Conservation (phyloP, 2,888 invertebrate genomes). For the Hipparchia semele region DNA sequence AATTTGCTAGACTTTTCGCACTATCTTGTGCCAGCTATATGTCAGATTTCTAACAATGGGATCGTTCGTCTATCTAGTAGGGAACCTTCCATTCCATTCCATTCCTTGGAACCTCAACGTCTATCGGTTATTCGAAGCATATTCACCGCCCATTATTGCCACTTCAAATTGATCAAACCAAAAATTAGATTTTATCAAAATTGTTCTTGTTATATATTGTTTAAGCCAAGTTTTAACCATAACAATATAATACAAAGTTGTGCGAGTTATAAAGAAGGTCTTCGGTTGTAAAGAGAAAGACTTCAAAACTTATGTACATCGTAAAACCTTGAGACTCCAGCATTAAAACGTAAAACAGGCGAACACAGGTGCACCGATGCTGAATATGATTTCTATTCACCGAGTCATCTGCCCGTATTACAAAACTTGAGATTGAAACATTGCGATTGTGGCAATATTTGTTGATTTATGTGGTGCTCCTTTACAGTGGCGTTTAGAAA, state of each 20-base stretch:
- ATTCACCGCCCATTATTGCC: no score
- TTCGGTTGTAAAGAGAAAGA: conserved; percentile 1
- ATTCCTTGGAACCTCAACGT: no score
- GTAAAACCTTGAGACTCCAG: background rate
- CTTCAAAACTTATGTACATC: conserved; percentile 8
- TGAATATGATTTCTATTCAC: conserved; percentile 3
- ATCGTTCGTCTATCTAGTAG: no score
- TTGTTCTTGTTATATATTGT: no score
- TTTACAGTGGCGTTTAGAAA: no score
- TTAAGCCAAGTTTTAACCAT: background rate
- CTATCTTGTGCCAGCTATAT: no score
- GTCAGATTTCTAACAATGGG: no score
- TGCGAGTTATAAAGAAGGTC: background rate
- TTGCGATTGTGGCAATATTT: background rate
- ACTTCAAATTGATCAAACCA: no score
- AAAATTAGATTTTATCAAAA: no score
- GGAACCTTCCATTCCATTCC: no score
- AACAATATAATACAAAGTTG: background rate
- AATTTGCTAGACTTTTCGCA: no score
- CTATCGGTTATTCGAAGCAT: no score
- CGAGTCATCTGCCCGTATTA: background rate
- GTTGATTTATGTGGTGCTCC: background rate
- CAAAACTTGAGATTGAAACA: background rate
- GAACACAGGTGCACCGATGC: conserved; percentile 1
- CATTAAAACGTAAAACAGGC: conserved; percentile 6